phyloP scores from a whole-genome alignment of 1,140 invertebrate species.

The Cherax destructor region DNA sequence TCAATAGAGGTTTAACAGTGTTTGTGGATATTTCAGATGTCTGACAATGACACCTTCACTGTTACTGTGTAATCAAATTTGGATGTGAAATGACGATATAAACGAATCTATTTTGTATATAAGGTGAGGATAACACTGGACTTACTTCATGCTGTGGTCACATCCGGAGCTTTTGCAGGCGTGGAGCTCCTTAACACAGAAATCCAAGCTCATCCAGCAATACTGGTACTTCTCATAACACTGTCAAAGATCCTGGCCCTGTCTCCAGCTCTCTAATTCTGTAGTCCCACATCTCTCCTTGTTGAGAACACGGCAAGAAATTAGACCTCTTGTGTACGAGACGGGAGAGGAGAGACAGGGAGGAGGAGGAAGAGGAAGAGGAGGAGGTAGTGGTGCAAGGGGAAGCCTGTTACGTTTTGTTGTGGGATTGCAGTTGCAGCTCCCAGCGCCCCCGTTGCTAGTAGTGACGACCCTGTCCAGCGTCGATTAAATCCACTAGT shows the following conservation, averaged over 20 bases:
- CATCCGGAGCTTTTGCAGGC: neutral
- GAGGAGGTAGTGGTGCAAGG: neutral
- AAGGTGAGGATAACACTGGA: neutral
- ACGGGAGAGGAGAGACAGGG: neutral
- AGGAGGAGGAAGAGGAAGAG: neutral
- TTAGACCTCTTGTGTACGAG: neutral
- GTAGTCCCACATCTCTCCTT: no score
- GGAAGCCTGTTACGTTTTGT: neutral
- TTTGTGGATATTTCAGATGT: no score
- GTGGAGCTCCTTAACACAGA: neutral
- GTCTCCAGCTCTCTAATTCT: no score
- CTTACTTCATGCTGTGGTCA: neutral
- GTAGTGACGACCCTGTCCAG: neutral
- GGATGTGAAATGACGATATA: no score
- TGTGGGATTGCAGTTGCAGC: neutral
- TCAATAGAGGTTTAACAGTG: no score
- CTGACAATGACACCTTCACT: no score
- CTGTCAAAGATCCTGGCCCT: no score
- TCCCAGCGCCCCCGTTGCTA: neutral
- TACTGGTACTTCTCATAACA: no score
- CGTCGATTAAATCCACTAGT: neutral
- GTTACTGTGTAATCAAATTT: no score
- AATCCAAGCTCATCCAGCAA: neutral
- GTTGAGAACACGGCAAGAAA: neutral
- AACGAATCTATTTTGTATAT: no score